Evolutionary conservation across 2,797 vertebrate genomes (phyloP).

Genomic region (Ptychadena robeensis): DNA sequence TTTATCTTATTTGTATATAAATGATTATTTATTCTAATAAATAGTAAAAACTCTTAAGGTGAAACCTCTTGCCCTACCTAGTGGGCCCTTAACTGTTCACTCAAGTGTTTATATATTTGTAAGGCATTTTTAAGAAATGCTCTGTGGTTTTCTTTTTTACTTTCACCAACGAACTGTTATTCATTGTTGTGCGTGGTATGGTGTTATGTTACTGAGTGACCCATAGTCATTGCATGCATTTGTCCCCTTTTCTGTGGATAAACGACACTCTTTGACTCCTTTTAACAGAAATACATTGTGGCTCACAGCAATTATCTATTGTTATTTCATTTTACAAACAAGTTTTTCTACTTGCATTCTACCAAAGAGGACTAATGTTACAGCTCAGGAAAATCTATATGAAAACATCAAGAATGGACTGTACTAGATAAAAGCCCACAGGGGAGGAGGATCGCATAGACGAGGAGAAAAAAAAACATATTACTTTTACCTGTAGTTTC

Average conservation of each 20-base stretch:
- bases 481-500: too few relatives aligned
- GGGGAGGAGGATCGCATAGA: neutral
- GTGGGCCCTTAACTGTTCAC: too few relatives aligned
- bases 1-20: too few relatives aligned
- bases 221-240: neutral
- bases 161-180: neutral
- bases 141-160: neutral
- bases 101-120: neutral
- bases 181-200: neutral
- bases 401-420: neutral
- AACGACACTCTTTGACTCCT: neutral
- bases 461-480: neutral
- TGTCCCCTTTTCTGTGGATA: neutral
- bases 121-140: neutral
- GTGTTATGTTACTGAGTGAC: neutral
- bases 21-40: too few relatives aligned
- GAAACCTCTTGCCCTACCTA: neutral
- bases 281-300: neutral
- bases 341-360: neutral
- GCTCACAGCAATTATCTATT: conserved; percentile 22
- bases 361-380: neutral
- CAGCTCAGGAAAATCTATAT: neutral
- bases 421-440: neutral
- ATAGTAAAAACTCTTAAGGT: too few relatives aligned
- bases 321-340: neutral